Base-by-base conservation (phyloP, 2,797 vertebrate species). In the Melopsittacus undulatus region DNA sequence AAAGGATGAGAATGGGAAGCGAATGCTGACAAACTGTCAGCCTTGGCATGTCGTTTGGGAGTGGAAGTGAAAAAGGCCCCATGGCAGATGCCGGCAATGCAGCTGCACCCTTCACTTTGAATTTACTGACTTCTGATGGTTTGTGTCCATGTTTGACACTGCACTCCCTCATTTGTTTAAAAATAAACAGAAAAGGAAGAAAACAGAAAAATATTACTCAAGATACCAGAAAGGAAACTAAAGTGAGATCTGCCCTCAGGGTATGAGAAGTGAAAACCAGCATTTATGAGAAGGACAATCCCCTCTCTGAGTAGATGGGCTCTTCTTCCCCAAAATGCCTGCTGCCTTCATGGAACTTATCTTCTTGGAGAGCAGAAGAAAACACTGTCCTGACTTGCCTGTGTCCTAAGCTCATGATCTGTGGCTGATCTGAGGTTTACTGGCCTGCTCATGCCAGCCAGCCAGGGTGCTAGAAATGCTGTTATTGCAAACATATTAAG, bases 1-100 rank as follows among this genome's bases (percentile, higher is more conserved):
- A 38, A 92, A 94, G 92, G 94, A 94, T 30, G 21, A 92, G 92
- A 92, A 95, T 82, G 91, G 91, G 89, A 95, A 95, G 90, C 57
- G 93, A 93, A 93, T 88, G 95, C 89, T 89, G 95, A 95, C 89
- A 84, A 91, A 83, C 92, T 92, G 90, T 93, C 95, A 91, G 70
- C 15, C 87, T 64, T 2, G 4, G 78, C 67, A 86, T 10, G 79
- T 36, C 7, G 52, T 70, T 54, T 0, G 5, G 4, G 21, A 88
- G 86, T 76, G 52, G 68, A 85, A 45, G 54, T 0, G 5, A 94
- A 92, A 56, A 56, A 49, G 59, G 63, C 77, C 78, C 48, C 13
- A 19, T 56, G 38, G 95, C 91, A 61, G 30, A 62, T 83, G 62
- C 70, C 0, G 6, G 87, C 73, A 69, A 51, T 42, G 42, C 43